phyloP scores from a whole-genome alignment of 2,113 vertebrate species.

The Chamaetylas fuelleborni region DNA sequence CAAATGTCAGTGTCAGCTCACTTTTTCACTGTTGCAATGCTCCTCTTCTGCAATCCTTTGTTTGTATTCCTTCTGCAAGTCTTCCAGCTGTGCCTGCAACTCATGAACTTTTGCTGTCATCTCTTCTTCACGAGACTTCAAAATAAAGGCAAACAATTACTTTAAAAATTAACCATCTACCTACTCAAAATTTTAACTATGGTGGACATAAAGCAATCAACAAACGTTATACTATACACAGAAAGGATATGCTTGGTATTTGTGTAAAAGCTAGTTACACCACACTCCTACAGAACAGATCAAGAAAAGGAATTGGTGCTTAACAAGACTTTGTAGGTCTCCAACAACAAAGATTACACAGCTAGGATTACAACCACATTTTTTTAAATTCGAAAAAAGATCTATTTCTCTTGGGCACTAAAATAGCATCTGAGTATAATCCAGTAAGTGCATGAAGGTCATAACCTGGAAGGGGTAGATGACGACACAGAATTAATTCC shows the following conservation, averaged over 20 bases:
- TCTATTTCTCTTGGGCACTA: neutral
- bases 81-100: constrained; percentile 85
- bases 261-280: neutral
- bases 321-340: neutral
- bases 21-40: constrained; percentile 67
- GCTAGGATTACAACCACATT: neutral
- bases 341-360: neutral
- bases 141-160: neutral
- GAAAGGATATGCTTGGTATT: neutral
- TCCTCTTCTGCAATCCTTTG: constrained; percentile 57
- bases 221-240: neutral
- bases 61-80: constrained; percentile 73
- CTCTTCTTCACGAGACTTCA: constrained; percentile 91
- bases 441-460: neutral
- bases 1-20: constrained; percentile 39
- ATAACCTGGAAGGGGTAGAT: neutral
- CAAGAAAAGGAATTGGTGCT: neutral
- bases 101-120: constrained; percentile 89
- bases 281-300: neutral
- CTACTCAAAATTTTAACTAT: neutral
- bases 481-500: neutral
- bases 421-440: rapidly evolving
- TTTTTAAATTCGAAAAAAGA: neutral
- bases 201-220: neutral
- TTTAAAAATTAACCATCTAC: neutral